Evolutionary conservation across 2,113 vertebrate species (phyloP).

Genomic region (Prinia subflava): DNA sequence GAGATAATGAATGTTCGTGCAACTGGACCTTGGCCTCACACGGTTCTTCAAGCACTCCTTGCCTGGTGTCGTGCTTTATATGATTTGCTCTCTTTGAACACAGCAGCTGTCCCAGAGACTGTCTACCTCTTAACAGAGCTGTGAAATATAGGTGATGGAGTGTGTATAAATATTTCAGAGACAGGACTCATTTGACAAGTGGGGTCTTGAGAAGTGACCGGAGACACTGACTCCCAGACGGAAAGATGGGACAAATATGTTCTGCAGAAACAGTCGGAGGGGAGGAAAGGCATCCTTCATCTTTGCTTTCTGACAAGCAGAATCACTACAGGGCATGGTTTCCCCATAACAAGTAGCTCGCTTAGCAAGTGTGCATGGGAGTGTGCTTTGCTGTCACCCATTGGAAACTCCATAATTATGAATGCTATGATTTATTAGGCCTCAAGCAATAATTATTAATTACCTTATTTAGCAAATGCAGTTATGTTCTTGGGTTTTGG

Average conservation of each 20-base stretch:
- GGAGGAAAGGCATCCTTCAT: neutral
- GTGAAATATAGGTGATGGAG: slow-evolving; percentile 43
- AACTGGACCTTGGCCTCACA: slow-evolving; percentile 47
- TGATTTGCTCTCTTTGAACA: slow-evolving; percentile 33
- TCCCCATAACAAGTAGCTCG: neutral
- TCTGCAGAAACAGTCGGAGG: neutral
- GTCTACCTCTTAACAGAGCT: neutral
- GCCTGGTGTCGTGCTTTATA: neutral
- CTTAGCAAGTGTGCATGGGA: neutral
- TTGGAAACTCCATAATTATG: neutral
- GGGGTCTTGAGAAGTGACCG: neutral
- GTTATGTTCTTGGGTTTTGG: neutral
- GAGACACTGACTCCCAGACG: neutral
- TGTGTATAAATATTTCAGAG: slow-evolving; percentile 37
- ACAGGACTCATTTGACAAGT: slow-evolving; percentile 6
- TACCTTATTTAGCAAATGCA: slow-evolving; percentile 40
- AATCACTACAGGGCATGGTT: neutral
- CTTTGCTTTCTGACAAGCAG: neutral
- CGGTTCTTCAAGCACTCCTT: neutral
- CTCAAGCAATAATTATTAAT: slow-evolving; percentile 37
- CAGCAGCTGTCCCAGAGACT: neutral
- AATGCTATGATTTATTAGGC: slow-evolving; percentile 22
- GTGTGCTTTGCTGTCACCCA: neutral
- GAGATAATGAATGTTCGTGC: slow-evolving; percentile 32
- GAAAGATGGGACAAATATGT: neutral